phyloP scores from a whole-genome alignment of 2,888 invertebrate species.

The Reticulitermes lucifugus region DNA sequence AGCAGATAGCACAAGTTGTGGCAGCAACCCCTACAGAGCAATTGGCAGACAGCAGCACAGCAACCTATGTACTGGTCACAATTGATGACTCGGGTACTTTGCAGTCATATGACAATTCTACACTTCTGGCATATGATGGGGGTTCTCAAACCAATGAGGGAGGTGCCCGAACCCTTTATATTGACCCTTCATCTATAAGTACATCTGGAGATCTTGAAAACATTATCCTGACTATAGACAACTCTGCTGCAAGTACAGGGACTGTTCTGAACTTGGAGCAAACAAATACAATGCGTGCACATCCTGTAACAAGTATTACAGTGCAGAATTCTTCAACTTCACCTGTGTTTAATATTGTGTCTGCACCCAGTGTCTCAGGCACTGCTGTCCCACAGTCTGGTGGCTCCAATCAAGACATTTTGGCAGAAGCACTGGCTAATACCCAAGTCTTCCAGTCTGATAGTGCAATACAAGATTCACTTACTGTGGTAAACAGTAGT shows the following conservation, averaged over 20 bases:
- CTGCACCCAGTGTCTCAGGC: conserved; percentile 30
- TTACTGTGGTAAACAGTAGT: conserved; percentile 57
- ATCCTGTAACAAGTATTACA: conserved; percentile 25
- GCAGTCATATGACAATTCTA: conserved; percentile 66
- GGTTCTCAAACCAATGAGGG: conserved; percentile 57
- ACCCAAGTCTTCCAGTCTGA: conserved; percentile 78
- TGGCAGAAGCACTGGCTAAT: conserved; percentile 81
- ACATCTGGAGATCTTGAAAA: conserved; percentile 65
- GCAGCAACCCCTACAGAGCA: conserved; percentile 47
- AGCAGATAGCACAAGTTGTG: conserved; percentile 55
- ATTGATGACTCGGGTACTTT: conserved; percentile 78
- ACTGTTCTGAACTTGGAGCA: conserved; percentile 39
- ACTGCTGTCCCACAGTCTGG: conserved; percentile 47
- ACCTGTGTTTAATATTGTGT: conserved; percentile 15
- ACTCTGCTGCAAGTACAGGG: conserved; percentile 14
- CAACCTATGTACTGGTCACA: conserved; percentile 78
- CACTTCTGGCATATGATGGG: conserved; percentile 68
- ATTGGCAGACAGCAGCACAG: conserved; percentile 66
- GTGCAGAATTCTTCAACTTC: background rate
- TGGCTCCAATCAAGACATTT: conserved; percentile 72
- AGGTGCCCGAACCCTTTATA: conserved; percentile 55
- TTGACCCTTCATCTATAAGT: conserved; percentile 66
- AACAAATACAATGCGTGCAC: conserved; percentile 16
- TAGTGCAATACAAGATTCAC: conserved; percentile 59
- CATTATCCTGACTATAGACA: conserved; percentile 57